A percentile compares a stretch with the other conserved stretches of the same genome.
Evolutionary conservation across 2,797 vertebrate species (phyloP).

Genomic region (Propithecus deckenii): DNA sequence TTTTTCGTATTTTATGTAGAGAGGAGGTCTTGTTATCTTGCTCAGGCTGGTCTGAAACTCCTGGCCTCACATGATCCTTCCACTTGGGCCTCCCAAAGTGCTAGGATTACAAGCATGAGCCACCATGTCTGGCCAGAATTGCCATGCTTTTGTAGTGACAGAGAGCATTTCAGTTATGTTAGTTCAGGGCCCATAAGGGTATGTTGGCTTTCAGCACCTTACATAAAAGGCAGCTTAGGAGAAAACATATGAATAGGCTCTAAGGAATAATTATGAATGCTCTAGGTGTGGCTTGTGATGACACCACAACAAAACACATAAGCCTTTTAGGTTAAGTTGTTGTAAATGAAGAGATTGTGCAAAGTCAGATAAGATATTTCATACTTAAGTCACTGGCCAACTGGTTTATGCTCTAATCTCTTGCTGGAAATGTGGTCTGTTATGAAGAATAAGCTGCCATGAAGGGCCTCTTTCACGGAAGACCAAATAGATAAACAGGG

Average conservation of each 20-base stretch:
- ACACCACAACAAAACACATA: slow-evolving; percentile 67
- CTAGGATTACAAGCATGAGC: not conserved
- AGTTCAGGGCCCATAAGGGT: not conserved
- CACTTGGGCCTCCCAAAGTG: not conserved
- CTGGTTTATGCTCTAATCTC: slow-evolving; percentile 37
- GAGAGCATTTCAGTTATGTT: not conserved
- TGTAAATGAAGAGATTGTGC: slow-evolving; percentile 67
- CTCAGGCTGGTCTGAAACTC: not conserved
- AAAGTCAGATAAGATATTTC: slow-evolving; percentile 50
- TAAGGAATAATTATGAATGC: slow-evolving; percentile 72
- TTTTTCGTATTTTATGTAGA: not conserved
- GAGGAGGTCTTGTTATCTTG: not conserved
- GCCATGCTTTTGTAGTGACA: not conserved
- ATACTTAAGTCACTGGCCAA: slow-evolving; percentile 17
- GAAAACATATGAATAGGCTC: slow-evolving; percentile 62
- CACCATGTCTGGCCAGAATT: not conserved
- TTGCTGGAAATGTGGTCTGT: slow-evolving; percentile 29
- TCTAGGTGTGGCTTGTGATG: slow-evolving; percentile 42
- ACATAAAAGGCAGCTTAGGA: slow-evolving; percentile 29
- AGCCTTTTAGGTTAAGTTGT: slow-evolving; percentile 46
- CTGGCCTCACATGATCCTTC: not conserved
- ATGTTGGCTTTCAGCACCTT: not conserved
- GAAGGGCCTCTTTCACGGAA: not conserved
- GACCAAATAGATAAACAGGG: not conserved
- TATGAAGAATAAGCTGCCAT: not conserved